These are phyloP conservation scores for Cylas formicarius DNA, from an alignment of 1,140 invertebrate species.

Conservation along the genomic window DNA sequence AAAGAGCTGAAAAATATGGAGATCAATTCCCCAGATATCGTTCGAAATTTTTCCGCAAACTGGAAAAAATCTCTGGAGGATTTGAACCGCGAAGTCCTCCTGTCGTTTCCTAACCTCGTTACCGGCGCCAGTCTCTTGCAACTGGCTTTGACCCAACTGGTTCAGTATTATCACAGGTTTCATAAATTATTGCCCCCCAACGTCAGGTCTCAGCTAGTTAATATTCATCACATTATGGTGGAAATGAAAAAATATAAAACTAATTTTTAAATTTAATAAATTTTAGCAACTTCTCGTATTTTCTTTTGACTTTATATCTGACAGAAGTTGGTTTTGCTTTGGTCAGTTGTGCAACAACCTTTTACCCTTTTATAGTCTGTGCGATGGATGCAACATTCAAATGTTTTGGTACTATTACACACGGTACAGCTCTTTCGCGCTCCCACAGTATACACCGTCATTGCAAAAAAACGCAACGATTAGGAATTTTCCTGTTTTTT, in stretches of 20 bases:
- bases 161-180: conserved; percentile 97
- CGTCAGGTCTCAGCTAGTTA: conserved; percentile 84
- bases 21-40: conserved; percentile 71
- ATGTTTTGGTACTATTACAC: too few species aligned
- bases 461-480: too few species aligned
- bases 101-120: conserved; percentile 93
- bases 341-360: too few species aligned
- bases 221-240: conserved; percentile 98
- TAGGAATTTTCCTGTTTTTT: too few species aligned
- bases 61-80: conserved; percentile 95
- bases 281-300: too few species aligned
- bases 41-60: conserved; percentile 80
- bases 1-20: conserved; percentile 77
- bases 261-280: conserved; percentile 60
- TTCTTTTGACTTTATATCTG: too few species aligned
- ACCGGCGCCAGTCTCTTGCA: conserved; percentile 91
- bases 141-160: conserved; percentile 87
- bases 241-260: conserved; percentile 99
- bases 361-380: too few species aligned
- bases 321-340: too few species aligned
- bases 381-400: too few species aligned
- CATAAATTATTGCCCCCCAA: conserved; percentile 90
- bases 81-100: conserved; percentile 88
- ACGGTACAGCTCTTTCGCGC: too few species aligned
- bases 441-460: too few species aligned